Evolutionary conservation across 1,140 invertebrate genomes (phyloP), one percentile per base, ranked within the genome.

Genomic region (Anastatus disparis): DNA sequence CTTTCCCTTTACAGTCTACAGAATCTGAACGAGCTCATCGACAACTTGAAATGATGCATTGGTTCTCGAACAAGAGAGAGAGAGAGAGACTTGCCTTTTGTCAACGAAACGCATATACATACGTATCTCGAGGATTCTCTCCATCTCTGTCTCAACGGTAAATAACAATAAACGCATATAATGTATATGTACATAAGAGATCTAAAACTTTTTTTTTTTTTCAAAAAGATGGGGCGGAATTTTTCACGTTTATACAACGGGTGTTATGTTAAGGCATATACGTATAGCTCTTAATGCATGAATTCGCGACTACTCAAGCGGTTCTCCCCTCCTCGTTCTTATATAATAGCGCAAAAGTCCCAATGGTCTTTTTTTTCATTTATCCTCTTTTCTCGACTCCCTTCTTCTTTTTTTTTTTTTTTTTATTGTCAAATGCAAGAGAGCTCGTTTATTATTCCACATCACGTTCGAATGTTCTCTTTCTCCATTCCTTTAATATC

Each of bases 371-470:
- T 66, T 66, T 38, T 55, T 50, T 46, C 3, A 26, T 42, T 53
- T 64, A 9, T 63, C 48, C 62, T 22, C 70, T 50, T 72, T 72
- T 38, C n/a, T n/a, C n/a, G n/a, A n/a, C n/a, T n/a, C n/a, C n/a
- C n/a, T n/a, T n/a, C n/a, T n/a, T n/a, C n/a, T n/a, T n/a, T n/a
- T n/a, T n/a, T n/a, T n/a, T n/a, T n/a, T n/a, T n/a, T n/a, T n/a
- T n/a, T n/a, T n/a, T n/a, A n/a, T n/a, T n/a, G n/a, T 10, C 50
- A 24, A 46, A 13, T 17, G 22, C 3, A 20, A 10, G 24, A 27
- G 13, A 58, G 64, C 67, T 69, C 67, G 66, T 75, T 76, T 74
- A 76, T 74, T 77, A 76, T 77, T 73, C 74, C 50, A 64, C 74
- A 71, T 72, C 76, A 77, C 74, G 72, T 73, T 65, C 56, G 65